These are phyloP conservation scores for Therioaphis trifolii DNA, from an alignment of 2,888 invertebrate genomes.

Conservation along the genomic window DNA sequence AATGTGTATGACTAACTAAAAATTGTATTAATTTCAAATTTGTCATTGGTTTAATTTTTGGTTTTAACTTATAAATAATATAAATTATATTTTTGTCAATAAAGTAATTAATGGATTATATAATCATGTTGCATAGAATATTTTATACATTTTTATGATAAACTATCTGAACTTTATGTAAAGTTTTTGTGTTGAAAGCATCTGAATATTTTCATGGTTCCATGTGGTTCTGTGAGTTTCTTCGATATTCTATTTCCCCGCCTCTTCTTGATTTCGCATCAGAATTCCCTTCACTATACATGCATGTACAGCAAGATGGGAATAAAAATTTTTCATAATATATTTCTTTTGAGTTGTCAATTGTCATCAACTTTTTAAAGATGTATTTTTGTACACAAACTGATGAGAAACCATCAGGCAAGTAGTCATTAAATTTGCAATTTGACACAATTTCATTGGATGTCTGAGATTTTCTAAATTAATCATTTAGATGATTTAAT, in stretches of 20 bases:
- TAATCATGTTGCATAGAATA: constrained; percentile 8
- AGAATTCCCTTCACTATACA: constrained; percentile 39
- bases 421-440: constrained; percentile 71
- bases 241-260: neutral
- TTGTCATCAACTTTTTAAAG: constrained; percentile 72
- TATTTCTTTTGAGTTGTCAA: constrained; percentile 71
- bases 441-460: too few species aligned
- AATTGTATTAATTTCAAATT: neutral
- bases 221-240: neutral
- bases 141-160: too few species aligned
- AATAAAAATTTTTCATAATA: constrained; percentile 71
- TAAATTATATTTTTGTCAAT: neutral
- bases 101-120: neutral
- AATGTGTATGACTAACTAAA: too few species aligned
- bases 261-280: neutral
- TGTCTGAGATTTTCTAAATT: constrained; percentile 64
- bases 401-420: constrained; percentile 71
- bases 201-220: constrained; percentile 18
- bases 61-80: too few species aligned
- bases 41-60: neutral
- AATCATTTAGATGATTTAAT: neutral
- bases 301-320: constrained; percentile 82
- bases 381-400: constrained; percentile 75
- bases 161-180: neutral
- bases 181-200: neutral